phyloP scores from a whole-genome alignment of 2,113 vertebrate species.

The Fukomys damarensis region DNA sequence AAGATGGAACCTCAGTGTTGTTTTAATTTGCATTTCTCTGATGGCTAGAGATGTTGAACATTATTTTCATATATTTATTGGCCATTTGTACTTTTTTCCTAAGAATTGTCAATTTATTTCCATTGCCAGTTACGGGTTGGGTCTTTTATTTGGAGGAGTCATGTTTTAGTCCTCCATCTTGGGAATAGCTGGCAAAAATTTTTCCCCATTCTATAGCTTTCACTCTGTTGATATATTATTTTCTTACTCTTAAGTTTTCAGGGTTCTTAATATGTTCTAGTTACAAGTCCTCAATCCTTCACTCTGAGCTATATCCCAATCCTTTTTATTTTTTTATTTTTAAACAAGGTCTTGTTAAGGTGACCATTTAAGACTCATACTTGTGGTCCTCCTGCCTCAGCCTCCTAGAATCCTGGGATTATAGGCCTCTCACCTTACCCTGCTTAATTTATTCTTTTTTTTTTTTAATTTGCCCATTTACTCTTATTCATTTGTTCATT shows the following conservation, averaged over 20 bases:
- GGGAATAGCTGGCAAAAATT: not conserved
- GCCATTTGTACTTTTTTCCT: not conserved
- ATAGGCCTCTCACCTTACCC: not conserved
- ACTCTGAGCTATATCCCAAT: not conserved
- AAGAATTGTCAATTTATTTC: not conserved
- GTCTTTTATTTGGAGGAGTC: no score
- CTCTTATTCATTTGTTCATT: not conserved
- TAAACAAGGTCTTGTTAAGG: not conserved
- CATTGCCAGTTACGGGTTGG: not conserved
- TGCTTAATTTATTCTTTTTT: not conserved
- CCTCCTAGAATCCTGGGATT: not conserved
- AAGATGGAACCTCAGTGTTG: not conserved
- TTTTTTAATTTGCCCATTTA: not conserved
- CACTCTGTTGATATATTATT: not conserved
- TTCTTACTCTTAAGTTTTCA: constrained; percentile 29
- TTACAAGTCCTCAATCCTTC: not conserved
- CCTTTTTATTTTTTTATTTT: not conserved
- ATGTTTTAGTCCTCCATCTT: not conserved
- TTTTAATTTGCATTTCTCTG: not conserved
- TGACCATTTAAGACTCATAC: not conserved
- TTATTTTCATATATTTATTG: not conserved
- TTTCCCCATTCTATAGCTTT: not conserved
- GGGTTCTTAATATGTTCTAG: constrained; percentile 9
- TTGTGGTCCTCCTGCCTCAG: not conserved
- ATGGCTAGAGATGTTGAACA: not conserved